Conservation (phyloP, 2,888 invertebrate species). For the Furcula furcula region DNA sequence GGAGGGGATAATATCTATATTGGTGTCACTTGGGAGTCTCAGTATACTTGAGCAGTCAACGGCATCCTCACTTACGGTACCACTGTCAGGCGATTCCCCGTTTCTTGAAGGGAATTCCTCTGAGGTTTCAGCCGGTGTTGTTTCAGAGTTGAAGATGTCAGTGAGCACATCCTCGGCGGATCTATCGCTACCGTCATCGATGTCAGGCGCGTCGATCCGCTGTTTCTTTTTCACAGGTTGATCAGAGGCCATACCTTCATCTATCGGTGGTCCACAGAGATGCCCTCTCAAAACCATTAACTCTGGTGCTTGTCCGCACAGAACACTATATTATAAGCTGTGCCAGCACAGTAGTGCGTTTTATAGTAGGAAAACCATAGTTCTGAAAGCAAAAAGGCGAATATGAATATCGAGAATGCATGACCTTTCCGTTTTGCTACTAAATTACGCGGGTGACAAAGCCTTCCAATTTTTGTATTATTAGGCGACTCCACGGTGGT, state of each 20-base stretch:
- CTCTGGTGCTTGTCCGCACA: constrained; percentile 31
- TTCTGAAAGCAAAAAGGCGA: constrained; percentile 70
- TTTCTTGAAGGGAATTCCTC: constrained; percentile 65
- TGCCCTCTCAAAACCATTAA: constrained; percentile 86
- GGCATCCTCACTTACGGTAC: constrained; percentile 76
- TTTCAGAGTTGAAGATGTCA: constrained; percentile 66
- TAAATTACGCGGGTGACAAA: constrained; percentile 80
- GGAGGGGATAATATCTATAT: constrained; percentile 64
- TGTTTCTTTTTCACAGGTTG: constrained; percentile 93
- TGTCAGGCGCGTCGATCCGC: constrained; percentile 85
- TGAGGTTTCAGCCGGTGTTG: constrained; percentile 64
- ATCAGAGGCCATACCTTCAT: constrained; percentile 87
- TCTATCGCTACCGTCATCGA: constrained; percentile 78
- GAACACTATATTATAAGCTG: constrained; percentile 25
- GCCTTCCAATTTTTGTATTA: constrained; percentile 46
- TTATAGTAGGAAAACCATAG: constrained; percentile 40
- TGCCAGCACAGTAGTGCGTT: constrained; percentile 22
- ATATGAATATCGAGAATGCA: constrained; percentile 72
- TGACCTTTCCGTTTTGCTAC: constrained; percentile 80
- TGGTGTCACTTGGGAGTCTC: constrained; percentile 56
- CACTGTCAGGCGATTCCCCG: constrained; percentile 75
- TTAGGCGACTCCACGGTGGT: too few relatives aligned
- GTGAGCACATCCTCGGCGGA: constrained; percentile 75
- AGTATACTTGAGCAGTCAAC: constrained; percentile 71
- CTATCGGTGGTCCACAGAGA: constrained; percentile 75